A percentile compares a stretch with the other conserved stretches of the same genome.
phyloP scores from a whole-genome alignment of 2,113 vertebrate species.

The Carassius gibelio region DNA sequence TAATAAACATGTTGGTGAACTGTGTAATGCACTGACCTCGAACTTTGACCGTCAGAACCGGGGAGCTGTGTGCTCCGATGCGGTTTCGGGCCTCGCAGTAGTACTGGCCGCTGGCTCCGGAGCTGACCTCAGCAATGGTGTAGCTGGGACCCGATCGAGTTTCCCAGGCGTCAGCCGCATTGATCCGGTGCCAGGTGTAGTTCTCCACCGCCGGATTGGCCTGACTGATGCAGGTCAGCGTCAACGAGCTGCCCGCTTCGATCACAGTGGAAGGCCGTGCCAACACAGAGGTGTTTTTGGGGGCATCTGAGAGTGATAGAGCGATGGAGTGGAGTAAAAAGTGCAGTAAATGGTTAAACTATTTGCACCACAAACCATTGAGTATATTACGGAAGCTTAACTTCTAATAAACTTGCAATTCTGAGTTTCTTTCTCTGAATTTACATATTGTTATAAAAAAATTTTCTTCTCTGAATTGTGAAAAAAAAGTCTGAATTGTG shows the following conservation, averaged over 20 bases:
- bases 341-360: not conserved
- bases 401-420: too few relatives aligned
- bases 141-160: conserved; percentile 73
- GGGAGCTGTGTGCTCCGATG: conserved; percentile 75
- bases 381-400: not conserved
- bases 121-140: conserved; percentile 74
- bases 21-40: conserved; percentile 64
- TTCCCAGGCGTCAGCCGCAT: conserved; percentile 68
- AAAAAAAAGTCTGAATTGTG: too few relatives aligned
- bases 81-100: conserved; percentile 78
- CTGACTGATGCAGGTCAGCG: conserved; percentile 78
- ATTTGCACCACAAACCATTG: not conserved
- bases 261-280: conserved; percentile 77
- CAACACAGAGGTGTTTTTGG: conserved; percentile 77
- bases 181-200: conserved; percentile 78
- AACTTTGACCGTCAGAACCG: conserved; percentile 75
- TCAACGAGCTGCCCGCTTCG: conserved; percentile 75
- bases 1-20: too few relatives aligned
- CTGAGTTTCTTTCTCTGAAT: too few relatives aligned
- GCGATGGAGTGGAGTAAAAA: not conserved
- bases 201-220: conserved; percentile 78
- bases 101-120: conserved; percentile 76
- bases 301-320: conserved; percentile 69
- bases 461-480: too few relatives aligned
- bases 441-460: too few relatives aligned